phyloP scores from a whole-genome alignment of 1,140 invertebrate genomes.

The Papilio polytes region DNA sequence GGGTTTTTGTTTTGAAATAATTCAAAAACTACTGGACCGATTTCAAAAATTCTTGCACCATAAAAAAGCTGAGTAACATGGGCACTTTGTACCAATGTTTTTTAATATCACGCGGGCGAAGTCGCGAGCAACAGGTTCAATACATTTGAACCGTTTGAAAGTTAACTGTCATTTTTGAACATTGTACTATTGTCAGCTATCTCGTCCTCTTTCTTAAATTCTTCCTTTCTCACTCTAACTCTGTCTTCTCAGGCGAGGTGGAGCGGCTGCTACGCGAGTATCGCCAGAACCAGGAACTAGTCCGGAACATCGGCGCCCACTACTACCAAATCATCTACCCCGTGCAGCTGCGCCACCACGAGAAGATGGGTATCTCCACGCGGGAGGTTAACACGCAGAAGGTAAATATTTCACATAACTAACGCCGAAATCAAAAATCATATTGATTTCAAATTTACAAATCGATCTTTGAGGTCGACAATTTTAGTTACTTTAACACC shows the following conservation, averaged over 20 bases:
- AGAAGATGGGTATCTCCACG: slow-evolving; percentile 97
- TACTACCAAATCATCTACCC: slow-evolving; percentile 98
- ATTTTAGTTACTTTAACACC: too few species aligned
- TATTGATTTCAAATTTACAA: background rate
- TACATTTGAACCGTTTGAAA: background rate
- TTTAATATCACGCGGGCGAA: too few species aligned
- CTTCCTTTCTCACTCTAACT: slow-evolving; percentile 36
- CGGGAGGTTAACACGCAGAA: slow-evolving; percentile 92
- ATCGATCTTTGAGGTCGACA: background rate
- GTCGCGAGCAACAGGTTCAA: too few species aligned
- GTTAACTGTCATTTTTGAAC: background rate
- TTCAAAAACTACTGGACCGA: too few species aligned
- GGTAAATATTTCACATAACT: slow-evolving; percentile 83
- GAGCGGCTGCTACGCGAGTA: slow-evolving; percentile 94
- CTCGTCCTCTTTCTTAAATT: background rate
- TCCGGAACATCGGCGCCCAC: slow-evolving; percentile 93
- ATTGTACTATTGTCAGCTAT: background rate
- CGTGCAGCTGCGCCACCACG: slow-evolving; percentile 95
- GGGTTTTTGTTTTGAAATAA: too few species aligned
- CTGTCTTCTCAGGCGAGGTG: slow-evolving; percentile 89
- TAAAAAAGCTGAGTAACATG: too few species aligned
- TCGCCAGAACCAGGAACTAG: slow-evolving; percentile 95
- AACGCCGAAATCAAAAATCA: background rate
- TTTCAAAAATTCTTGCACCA: too few species aligned
- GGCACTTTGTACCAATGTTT: too few species aligned